Evolutionary conservation across 2,797 vertebrate genomes (phyloP).

Genomic region (Hyperoplus lanceolatus): DNA sequence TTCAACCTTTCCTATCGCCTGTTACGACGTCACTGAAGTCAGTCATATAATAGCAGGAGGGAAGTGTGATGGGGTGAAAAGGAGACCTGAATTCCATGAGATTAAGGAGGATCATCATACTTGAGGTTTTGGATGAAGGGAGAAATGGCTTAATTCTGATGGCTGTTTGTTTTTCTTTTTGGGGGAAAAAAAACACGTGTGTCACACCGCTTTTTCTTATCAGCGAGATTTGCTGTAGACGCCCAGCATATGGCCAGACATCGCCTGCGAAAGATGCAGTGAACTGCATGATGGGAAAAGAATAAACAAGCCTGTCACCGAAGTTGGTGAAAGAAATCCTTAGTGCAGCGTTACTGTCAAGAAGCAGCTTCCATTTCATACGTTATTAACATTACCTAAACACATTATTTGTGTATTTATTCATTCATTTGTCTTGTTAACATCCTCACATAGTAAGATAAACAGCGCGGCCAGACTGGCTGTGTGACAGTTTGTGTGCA

Average conservation of each 20-base stretch:
- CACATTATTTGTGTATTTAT: constrained; percentile 85
- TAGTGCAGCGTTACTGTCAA: constrained; percentile 77
- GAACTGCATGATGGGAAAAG: constrained; percentile 77
- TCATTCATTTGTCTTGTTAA: constrained; percentile 87
- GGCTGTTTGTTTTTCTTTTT: constrained; percentile 34
- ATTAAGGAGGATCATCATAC: constrained; percentile 65
- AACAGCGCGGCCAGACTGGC: constrained; percentile 79
- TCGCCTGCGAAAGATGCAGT: constrained; percentile 51
- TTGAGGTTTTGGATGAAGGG: constrained; percentile 45
- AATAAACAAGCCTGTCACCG: constrained; percentile 80
- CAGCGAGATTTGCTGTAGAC: constrained; percentile 50
- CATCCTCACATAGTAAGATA: constrained; percentile 82
- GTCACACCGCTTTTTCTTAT: constrained; percentile 66
- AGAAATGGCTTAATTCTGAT: constrained; percentile 58
- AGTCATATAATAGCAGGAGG: constrained; percentile 55
- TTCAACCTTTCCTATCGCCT: constrained; percentile 33
- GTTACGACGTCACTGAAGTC: constrained; percentile 51
- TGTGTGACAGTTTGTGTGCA: constrained; percentile 77
- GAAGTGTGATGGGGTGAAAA: constrained; percentile 55
- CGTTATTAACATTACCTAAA: constrained; percentile 87
- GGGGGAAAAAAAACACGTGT: constrained; percentile 60
- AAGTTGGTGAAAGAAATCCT: constrained; percentile 74
- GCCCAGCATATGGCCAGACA: constrained; percentile 56
- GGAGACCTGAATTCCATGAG: constrained; percentile 56
- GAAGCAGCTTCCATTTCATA: constrained; percentile 82